These are phyloP conservation scores for Lacerta viridis DNA, from an alignment of 2,797 vertebrate species.

Conservation along the genomic window DNA sequence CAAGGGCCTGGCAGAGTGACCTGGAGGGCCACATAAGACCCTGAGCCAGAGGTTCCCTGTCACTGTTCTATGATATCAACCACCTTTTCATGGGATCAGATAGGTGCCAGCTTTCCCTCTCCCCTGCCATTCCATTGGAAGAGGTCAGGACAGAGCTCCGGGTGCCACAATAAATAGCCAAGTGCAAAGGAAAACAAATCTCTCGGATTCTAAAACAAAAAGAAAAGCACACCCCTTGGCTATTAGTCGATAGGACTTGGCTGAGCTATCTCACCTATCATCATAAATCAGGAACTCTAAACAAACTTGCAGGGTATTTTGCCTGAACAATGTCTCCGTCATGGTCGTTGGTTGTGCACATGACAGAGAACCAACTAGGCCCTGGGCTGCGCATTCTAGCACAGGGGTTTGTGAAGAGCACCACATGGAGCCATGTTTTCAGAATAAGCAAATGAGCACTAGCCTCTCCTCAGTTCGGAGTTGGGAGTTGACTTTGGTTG, in stretches of 20 bases:
- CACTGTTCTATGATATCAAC: constrained; percentile 20
- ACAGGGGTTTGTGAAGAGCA: not conserved
- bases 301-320: constrained; percentile 50
- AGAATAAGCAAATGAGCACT: not conserved
- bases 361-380: not conserved
- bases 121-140: constrained; percentile 43
- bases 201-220: constrained; percentile 64
- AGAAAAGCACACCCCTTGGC: constrained; percentile 67
- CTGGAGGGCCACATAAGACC: too few species aligned
- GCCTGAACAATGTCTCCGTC: constrained; percentile 53
- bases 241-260: constrained; percentile 70
- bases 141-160: constrained; percentile 50
- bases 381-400: too few species aligned
- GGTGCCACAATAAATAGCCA: constrained; percentile 71
- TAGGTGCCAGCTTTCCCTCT: constrained; percentile 47
- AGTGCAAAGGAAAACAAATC: constrained; percentile 67
- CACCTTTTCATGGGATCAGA: constrained; percentile 45
- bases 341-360: not conserved
- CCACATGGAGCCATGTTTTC: not conserved
- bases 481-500: not conserved
- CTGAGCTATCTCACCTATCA: constrained; percentile 38
- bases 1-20: too few species aligned
- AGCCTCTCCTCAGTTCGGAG: not conserved
- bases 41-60: too few species aligned
- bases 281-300: constrained; percentile 67